Conservation (phyloP, 2,113 vertebrate species). For the Ondatra zibethicus region DNA sequence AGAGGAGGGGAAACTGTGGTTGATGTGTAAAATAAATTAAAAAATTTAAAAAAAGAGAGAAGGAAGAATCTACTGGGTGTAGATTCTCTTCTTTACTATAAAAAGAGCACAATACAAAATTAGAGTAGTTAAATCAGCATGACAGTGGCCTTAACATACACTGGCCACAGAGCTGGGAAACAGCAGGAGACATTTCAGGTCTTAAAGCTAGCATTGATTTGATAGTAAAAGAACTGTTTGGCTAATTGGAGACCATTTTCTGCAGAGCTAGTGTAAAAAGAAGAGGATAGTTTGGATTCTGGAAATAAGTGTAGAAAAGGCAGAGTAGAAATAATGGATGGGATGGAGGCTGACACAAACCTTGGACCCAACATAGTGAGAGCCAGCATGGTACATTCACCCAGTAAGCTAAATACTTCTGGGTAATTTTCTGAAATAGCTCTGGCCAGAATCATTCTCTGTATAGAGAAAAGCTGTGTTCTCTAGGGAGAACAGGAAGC, state of each 20-base stretch:
- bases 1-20: too few species aligned
- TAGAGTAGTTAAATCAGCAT: neutral
- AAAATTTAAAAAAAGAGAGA: too few species aligned
- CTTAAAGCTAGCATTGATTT: neutral
- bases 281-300: neutral
- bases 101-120: neutral
- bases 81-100: neutral
- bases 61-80: too few species aligned
- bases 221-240: neutral
- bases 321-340: rapidly evolving
- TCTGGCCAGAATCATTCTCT: neutral
- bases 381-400: neutral
- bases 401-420: neutral
- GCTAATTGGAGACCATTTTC: neutral
- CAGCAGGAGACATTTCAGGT: neutral
- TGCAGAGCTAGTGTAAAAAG: neutral
- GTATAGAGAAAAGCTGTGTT: slow-evolving; percentile 6
- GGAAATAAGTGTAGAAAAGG: neutral
- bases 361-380: neutral
- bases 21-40: too few species aligned
- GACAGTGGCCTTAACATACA: neutral
- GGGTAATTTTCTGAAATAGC: neutral
- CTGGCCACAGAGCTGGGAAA: neutral
- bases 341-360: neutral
- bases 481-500: neutral